phyloP scores from a whole-genome alignment of 1,140 invertebrate genomes.

The Lordiphosa collinella region DNA sequence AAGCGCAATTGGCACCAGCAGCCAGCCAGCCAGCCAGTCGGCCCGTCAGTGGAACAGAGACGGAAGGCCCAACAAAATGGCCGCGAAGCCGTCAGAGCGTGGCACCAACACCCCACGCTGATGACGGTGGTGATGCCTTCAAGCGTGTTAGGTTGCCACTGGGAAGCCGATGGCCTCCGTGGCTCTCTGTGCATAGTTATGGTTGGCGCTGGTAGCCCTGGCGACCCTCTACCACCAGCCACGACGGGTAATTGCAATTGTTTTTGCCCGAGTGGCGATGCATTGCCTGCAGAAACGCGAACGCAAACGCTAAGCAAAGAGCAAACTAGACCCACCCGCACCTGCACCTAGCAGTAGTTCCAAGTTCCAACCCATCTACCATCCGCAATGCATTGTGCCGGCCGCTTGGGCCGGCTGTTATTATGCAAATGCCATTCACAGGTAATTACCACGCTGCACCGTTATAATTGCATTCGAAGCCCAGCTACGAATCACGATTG shows the following conservation, averaged over 20 bases:
- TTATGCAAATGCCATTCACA: conserved; percentile 78
- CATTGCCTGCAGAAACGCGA: conserved; percentile 52
- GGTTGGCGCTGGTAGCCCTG: background rate
- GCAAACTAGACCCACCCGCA: conserved; percentile 30
- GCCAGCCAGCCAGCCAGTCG: conserved; percentile 2
- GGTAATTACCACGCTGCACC: conserved; percentile 77
- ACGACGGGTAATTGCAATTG: conserved; percentile 59
- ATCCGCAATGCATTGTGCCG: conserved; percentile 31
- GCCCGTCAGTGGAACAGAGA: background rate
- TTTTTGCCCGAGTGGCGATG: conserved; percentile 43
- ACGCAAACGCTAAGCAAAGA: conserved; percentile 25
- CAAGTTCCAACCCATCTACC: background rate
- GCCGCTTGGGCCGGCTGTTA: conserved; percentile 36
- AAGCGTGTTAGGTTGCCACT: conserved; percentile 58
- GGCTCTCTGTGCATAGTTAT: background rate
- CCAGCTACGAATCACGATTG: conserved; percentile 76
- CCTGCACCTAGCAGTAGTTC: conserved; percentile 5
- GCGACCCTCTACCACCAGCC: background rate
- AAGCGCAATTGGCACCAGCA: conserved; percentile 36
- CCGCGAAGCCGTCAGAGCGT: conserved; percentile 68
- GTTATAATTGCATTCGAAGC: conserved; percentile 79
- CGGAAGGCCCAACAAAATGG: conserved; percentile 54
- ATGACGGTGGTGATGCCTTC: conserved; percentile 43
- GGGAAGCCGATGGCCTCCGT: conserved; percentile 24
- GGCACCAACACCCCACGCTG: conserved; percentile 40